phyloP scores from a whole-genome alignment of 2,113 vertebrate species.

The Sula dactylatra region DNA sequence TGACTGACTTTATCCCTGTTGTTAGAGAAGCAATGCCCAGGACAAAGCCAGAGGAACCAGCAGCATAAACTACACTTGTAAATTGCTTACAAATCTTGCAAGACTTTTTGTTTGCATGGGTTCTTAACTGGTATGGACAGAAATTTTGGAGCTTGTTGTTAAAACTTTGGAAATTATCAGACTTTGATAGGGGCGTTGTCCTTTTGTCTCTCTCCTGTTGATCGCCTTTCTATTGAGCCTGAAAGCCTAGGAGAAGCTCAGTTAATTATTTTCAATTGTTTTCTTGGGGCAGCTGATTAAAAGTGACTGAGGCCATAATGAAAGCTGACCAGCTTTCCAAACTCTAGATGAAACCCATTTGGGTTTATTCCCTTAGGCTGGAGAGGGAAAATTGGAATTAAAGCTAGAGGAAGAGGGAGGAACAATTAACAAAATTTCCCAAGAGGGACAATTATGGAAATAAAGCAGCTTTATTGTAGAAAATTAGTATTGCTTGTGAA shows the following conservation, averaged over 20 bases:
- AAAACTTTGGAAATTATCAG: neutral
- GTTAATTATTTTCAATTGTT: conserved; percentile 25
- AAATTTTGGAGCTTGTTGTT: neutral
- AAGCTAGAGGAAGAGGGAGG: neutral
- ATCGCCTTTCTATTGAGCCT: neutral
- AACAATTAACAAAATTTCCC: neutral
- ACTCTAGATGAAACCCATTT: neutral
- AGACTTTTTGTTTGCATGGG: neutral
- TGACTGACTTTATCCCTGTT: neutral
- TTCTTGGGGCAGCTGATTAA: neutral
- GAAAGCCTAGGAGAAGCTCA: neutral
- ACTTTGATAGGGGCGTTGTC: neutral
- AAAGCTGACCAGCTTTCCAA: conserved; percentile 5
- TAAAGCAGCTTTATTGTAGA: neutral
- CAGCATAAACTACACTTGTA: neutral
- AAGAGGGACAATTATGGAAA: neutral
- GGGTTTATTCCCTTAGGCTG: neutral
- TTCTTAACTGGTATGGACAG: neutral
- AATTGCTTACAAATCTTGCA: neutral
- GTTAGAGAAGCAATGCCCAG: neutral
- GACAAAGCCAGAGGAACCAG: neutral
- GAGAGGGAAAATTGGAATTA: neutral
- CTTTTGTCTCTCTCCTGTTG: neutral
- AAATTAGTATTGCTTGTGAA: neutral
- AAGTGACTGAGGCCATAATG: conserved; percentile 17